Percentiles rank a stretch among this genome's conserved stretches.
Conservation (phyloP, 2,888 invertebrate species). For the Polyploca ridens region DNA sequence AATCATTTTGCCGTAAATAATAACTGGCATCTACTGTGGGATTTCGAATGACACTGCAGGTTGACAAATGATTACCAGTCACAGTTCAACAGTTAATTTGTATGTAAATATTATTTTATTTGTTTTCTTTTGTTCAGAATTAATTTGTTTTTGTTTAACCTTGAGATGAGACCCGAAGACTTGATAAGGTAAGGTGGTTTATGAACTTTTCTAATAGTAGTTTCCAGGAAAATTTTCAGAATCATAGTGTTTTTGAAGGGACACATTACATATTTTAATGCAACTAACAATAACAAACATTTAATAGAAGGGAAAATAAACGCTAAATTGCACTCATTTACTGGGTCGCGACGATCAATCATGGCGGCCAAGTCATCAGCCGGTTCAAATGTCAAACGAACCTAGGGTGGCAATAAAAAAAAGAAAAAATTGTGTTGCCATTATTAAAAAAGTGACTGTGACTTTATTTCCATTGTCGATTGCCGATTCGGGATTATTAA, state of each 20-base stretch:
- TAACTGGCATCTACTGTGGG: constrained; percentile 44
- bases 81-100: constrained; percentile 79
- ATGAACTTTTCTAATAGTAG: not conserved
- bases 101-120: constrained; percentile 60
- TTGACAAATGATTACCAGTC: constrained; percentile 79
- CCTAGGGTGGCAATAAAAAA: constrained; percentile 82
- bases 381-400: constrained; percentile 84
- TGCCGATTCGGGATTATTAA: constrained; percentile 84
- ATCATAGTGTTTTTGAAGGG: constrained; percentile 19
- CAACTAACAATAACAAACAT: constrained; percentile 71
- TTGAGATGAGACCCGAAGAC: constrained; percentile 11
- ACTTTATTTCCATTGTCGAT: constrained; percentile 84
- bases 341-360: constrained; percentile 81
- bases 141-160: constrained; percentile 19
- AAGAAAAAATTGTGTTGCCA: constrained; percentile 76
- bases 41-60: constrained; percentile 74
- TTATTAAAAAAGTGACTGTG: constrained; percentile 85
- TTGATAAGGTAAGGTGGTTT: not conserved
- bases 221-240: constrained; percentile 1
- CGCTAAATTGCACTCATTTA: constrained; percentile 84
- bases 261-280: constrained; percentile 51
- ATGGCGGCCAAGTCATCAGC: constrained; percentile 81
- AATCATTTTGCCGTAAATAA: constrained; percentile 45
- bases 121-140: constrained; percentile 5
- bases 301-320: constrained; percentile 76